A percentile compares a stretch with the other conserved stretches of the same genome.
Conservation (phyloP, 2,113 vertebrate species). For the Scortum barcoo region DNA sequence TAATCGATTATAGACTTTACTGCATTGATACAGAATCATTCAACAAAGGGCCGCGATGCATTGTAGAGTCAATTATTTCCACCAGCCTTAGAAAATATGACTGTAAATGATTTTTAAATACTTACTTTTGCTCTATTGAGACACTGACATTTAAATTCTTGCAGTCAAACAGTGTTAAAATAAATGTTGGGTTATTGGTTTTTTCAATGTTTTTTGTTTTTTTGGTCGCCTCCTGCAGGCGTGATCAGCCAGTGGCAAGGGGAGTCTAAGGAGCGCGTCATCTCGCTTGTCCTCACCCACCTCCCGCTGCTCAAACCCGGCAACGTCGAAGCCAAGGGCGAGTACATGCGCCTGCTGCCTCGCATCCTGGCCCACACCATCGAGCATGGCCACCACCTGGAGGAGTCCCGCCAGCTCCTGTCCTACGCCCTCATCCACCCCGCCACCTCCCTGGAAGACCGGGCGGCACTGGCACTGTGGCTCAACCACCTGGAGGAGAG, state of each 20-base stretch:
- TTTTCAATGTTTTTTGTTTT: neutral
- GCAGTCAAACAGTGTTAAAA: neutral
- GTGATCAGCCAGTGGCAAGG: slow-evolving; percentile 97
- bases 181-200: neutral
- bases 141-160: neutral
- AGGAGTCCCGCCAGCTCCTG: slow-evolving; percentile 97
- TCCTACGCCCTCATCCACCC: slow-evolving; percentile 99
- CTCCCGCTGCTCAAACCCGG: slow-evolving; percentile 97
- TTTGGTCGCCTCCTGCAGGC: slow-evolving; percentile 79
- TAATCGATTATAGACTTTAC: no score
- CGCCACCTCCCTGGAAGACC: slow-evolving; percentile 95
- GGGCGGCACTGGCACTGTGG: slow-evolving; percentile 96
- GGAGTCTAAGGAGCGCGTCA: slow-evolving; percentile 96
- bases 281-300: slow-evolving; percentile 95
- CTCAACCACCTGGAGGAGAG: slow-evolving; percentile 98
- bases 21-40: no score
- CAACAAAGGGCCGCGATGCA: no score
- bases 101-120: no score
- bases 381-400: slow-evolving; percentile 95
- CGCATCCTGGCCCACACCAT: slow-evolving; percentile 98
- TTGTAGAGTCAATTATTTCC: no score
- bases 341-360: slow-evolving; percentile 98
- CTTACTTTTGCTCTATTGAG: no score
- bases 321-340: slow-evolving; percentile 95
- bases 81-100: no score